Conservation (phyloP, 2,113 vertebrate species). For the Carettochelys insculpta region DNA sequence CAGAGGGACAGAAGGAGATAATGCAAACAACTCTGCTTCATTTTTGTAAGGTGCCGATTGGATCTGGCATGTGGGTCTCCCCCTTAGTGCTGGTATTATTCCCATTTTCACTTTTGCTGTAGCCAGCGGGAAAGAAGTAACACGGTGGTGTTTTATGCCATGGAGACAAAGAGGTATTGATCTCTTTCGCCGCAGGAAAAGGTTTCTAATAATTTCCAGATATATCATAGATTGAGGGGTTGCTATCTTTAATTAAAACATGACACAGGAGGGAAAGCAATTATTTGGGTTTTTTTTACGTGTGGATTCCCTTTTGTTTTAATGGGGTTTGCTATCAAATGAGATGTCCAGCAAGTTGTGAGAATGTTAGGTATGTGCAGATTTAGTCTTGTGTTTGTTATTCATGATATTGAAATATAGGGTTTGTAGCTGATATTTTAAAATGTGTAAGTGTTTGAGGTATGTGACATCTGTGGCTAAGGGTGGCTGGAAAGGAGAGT, state of each 20-base stretch:
- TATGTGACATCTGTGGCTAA: not conserved
- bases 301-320: conserved; percentile 34
- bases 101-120: conserved; percentile 47
- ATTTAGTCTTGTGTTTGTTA: conserved; percentile 40
- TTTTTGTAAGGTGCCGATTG: not conserved
- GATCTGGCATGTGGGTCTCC: not conserved
- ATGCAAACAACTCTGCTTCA: not conserved
- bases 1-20: not conserved
- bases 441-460: conserved; percentile 1
- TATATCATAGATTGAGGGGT: conserved; percentile 69
- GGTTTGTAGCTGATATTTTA: conserved; percentile 20
- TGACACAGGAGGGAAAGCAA: conserved; percentile 73
- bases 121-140: conserved; percentile 70
- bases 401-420: conserved; percentile 46
- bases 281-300: conserved; percentile 61
- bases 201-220: conserved; percentile 81
- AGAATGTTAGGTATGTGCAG: not conserved
- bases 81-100: conserved; percentile 17
- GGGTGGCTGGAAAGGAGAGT: not conserved
- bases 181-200: conserved; percentile 76
- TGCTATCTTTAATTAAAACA: conserved; percentile 83
- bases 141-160: conserved; percentile 75
- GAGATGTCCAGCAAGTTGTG: conserved; percentile 20
- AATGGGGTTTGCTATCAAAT: conserved; percentile 20
- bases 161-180: conserved; percentile 79